These are phyloP conservation scores for Ptilorrhoa leucosticta DNA, from an alignment of 2,113 vertebrate species.

Conservation along the genomic window DNA sequence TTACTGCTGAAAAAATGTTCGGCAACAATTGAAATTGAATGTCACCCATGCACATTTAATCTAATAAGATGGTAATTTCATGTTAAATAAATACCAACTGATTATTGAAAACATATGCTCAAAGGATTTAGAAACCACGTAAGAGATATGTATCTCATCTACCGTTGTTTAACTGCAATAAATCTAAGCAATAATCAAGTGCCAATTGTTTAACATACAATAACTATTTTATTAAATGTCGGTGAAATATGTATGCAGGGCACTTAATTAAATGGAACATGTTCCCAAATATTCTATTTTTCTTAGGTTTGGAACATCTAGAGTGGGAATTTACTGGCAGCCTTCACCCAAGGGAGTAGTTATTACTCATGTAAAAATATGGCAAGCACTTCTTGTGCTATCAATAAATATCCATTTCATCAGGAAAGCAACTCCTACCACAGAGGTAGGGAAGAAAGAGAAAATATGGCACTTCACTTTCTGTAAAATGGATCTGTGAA, in stretches of 20 bases:
- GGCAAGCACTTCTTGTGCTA: conserved; percentile 15
- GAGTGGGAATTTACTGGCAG: conserved; percentile 31
- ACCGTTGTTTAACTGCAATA: conserved; percentile 17
- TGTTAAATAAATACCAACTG: conserved; percentile 59
- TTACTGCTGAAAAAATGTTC: conserved; percentile 22
- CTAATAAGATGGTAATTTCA: conserved; percentile 65
- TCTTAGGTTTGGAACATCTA: conserved; percentile 30
- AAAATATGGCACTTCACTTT: neutral
- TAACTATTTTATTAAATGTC: conserved; percentile 52
- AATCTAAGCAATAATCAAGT: conserved; percentile 48
- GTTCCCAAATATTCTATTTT: conserved; percentile 32
- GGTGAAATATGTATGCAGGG: neutral
- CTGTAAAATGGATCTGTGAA: neutral
- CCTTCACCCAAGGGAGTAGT: neutral
- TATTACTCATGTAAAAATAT: conserved; percentile 31
- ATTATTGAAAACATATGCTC: conserved; percentile 55
- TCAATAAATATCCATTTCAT: conserved; percentile 29
- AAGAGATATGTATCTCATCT: conserved; percentile 24
- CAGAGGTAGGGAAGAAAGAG: neutral
- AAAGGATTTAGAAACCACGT: conserved; percentile 35
- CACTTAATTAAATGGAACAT: conserved; percentile 35
- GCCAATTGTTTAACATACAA: conserved; percentile 53
- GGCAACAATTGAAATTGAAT: conserved; percentile 6
- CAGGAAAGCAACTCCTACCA: neutral
- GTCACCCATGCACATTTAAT: conserved; percentile 48